Conservation (phyloP, 2,113 vertebrate genomes). For the Solenodon paradoxus region DNA sequence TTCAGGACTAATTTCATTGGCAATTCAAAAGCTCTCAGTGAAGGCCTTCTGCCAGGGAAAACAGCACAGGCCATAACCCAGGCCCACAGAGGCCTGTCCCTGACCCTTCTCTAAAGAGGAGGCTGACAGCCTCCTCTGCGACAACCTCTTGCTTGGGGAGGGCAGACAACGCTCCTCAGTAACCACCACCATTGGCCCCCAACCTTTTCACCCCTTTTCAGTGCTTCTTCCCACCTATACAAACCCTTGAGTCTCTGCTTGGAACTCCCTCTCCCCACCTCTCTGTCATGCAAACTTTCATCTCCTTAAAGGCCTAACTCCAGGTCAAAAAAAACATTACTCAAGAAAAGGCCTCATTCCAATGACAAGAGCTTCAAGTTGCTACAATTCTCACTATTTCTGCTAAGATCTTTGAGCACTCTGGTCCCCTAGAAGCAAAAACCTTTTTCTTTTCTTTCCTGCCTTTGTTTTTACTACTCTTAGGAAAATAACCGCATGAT, state of each 20-base stretch:
- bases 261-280: not conserved
- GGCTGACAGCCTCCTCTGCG: not conserved
- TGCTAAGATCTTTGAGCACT: not conserved
- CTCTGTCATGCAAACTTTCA: not conserved
- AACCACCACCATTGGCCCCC: accelerated
- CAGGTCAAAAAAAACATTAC: not conserved
- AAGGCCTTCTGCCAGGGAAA: not conserved
- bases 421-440: not conserved
- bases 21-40: conserved; percentile 23
- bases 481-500: not conserved
- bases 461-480: not conserved
- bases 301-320: not conserved
- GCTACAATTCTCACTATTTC: not conserved
- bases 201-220: not conserved
- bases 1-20: conserved; percentile 13
- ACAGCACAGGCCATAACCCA: not conserved
- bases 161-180: not conserved
- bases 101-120: not conserved
- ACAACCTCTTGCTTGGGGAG: not conserved
- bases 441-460: not conserved
- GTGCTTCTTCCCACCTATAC: not conserved
- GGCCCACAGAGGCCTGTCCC: not conserved
- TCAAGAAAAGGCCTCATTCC: not conserved
- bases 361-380: not conserved
- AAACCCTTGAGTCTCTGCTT: not conserved